Evolutionary conservation across 2,113 vertebrate species (phyloP).

Genomic region (Hyperoodon ampullatus): DNA sequence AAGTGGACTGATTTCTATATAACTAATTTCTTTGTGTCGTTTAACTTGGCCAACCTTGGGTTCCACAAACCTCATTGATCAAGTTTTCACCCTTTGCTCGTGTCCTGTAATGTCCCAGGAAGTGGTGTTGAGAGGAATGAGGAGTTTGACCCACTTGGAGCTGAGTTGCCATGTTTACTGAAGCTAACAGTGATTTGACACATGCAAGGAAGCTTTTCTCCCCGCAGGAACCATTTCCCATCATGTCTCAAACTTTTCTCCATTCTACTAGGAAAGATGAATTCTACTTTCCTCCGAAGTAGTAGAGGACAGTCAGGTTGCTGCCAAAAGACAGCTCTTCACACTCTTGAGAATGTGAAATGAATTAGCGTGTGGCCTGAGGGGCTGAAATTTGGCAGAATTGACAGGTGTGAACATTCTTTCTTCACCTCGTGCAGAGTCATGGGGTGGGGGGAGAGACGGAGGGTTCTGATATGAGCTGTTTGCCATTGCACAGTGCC

Average conservation of each 20-base stretch:
- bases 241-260: not conserved
- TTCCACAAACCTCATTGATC: not conserved
- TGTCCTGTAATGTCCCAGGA: not conserved
- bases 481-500: not conserved
- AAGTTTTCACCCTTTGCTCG: not conserved
- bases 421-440: not conserved
- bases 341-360: not conserved
- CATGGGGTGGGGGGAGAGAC: too few species aligned
- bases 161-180: not conserved
- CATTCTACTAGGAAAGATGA: not conserved
- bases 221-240: not conserved
- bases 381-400: not conserved
- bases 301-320: not conserved
- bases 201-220: not conserved
- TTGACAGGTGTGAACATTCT: conserved; percentile 34
- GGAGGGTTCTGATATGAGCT: not conserved
- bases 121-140: not conserved
- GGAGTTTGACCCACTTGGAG: not conserved
- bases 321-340: conserved; percentile 11
- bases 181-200: not conserved
- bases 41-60: not conserved
- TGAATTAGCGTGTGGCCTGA: not conserved
- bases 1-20: not conserved
- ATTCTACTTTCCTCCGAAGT: not conserved
- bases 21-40: not conserved